Percentiles rank a stretch among this genome's conserved stretches.
phyloP scores from a whole-genome alignment of 1,140 invertebrate genomes.

The Drosophila kanapiae region DNA sequence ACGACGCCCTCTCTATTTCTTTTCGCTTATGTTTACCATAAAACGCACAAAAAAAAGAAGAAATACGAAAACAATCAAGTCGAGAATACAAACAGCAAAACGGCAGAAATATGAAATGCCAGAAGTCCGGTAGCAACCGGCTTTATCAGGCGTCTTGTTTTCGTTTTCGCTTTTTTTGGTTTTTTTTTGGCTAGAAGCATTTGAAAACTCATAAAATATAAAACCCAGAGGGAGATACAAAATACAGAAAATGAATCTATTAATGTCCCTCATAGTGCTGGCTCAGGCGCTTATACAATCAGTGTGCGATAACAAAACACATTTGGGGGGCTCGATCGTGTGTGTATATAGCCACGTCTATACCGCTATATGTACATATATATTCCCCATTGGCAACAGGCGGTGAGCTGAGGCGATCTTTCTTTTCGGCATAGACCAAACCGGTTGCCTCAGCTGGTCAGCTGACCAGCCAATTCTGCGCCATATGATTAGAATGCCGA shows the following conservation, averaged over 20 bases:
- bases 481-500: slow-evolving; percentile 70
- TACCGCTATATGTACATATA: slow-evolving; percentile 14
- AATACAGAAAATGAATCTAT: slow-evolving; percentile 46
- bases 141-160: slow-evolving; percentile 54
- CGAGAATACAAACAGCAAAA: slow-evolving; percentile 10
- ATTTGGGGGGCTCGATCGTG: slow-evolving; percentile 77
- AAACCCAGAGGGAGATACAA: slow-evolving; percentile 14
- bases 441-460: slow-evolving; percentile 58
- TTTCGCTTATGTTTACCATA: slow-evolving; percentile 50
- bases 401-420: slow-evolving; percentile 21
- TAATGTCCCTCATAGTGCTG: slow-evolving; percentile 14
- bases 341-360: slow-evolving; percentile 58
- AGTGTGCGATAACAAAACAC: slow-evolving; percentile 61
- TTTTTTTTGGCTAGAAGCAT: slow-evolving; percentile 23
- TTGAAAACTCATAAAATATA: slow-evolving; percentile 44
- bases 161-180: slow-evolving; percentile 15
- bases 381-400: slow-evolving; percentile 69
- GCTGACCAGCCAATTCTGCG: slow-evolving; percentile 59
- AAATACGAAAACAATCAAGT: slow-evolving; percentile 8
- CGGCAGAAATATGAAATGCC: slow-evolving; percentile 28
- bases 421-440: slow-evolving; percentile 47
- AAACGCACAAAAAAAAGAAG: slow-evolving; percentile 13
- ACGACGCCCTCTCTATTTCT: slow-evolving; percentile 49
- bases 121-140: slow-evolving; percentile 35
- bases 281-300: slow-evolving; percentile 63